Evolutionary conservation across 2,888 invertebrate species (phyloP).

Genomic region (Cabera pusaria): DNA sequence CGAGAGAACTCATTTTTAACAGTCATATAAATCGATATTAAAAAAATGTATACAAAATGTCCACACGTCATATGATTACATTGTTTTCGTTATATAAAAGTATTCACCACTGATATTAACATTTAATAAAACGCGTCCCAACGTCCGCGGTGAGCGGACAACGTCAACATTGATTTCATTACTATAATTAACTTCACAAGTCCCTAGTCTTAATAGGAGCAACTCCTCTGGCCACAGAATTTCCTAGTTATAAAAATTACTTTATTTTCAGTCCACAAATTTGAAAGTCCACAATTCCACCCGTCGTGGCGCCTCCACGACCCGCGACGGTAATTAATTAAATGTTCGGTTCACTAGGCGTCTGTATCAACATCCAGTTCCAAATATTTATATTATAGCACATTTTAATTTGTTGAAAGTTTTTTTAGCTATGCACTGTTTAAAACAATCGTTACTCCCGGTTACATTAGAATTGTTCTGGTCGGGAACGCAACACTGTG

Average conservation of each 20-base stretch:
- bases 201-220: slow-evolving; percentile 68
- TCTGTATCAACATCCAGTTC: slow-evolving; percentile 78
- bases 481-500: slow-evolving; percentile 62
- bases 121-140: slow-evolving; percentile 57
- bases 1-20: slow-evolving; percentile 73
- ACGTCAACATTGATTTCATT: slow-evolving; percentile 55
- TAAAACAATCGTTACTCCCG: slow-evolving; percentile 77
- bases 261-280: slow-evolving; percentile 80
- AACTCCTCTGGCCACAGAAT: slow-evolving; percentile 82
- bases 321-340: slow-evolving; percentile 58
- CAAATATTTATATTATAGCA: slow-evolving; percentile 71
- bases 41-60: slow-evolving; percentile 80
- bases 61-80: slow-evolving; percentile 76
- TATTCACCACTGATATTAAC: slow-evolving; percentile 63
- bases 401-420: slow-evolving; percentile 81
- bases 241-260: slow-evolving; percentile 81
- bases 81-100: slow-evolving; percentile 73
- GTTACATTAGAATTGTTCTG: slow-evolving; percentile 75
- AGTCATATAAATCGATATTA: slow-evolving; percentile 63
- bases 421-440: slow-evolving; percentile 79
- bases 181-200: slow-evolving; percentile 61
- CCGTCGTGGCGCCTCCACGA: slow-evolving; percentile 55
- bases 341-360: slow-evolving; percentile 80
- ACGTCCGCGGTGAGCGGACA: slow-evolving; percentile 50
- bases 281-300: slow-evolving; percentile 81